Base-by-base conservation (phyloP, 64 coral and sea anemone genomes). In the Montipora sp. region DNA sequence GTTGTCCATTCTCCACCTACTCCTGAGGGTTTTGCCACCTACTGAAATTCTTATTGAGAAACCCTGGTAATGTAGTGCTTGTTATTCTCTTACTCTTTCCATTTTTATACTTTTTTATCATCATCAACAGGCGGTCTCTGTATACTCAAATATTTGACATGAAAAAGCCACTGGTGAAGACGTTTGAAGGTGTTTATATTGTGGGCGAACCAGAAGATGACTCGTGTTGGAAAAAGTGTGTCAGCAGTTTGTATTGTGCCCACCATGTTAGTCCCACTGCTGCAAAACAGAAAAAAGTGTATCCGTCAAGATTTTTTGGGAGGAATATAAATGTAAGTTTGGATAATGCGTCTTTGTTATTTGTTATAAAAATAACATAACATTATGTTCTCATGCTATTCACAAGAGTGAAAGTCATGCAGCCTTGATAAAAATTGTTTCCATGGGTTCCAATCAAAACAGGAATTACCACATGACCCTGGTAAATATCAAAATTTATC, bases 121-220 rank as follows among this genome's bases (percentile, higher is more conserved):
- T 57, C 60, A 7, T 8, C 83, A 77, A 73, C 84, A 97, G 95
- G 95, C 80, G 73, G 80, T 87, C 94, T 13, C 80, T 97, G 22
- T 97, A 97, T 48, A 72, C 75, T 78, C 90, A 89, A 92, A 84
- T 94, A 46, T 97, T 97, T 89, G 92, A 94, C 36, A 83, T 94
- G 92, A 83, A 47, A 18, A 97, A 90, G 86, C 73, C 90, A 20
- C 83, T 97, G 8, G 70, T 75, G 80, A 93, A 89, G 65, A 94
- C 88, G 83, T 53, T 51, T 21, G 90, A 93, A 59, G 96, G 96
- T 48, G 71, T 98, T 51, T 93, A 91, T 73, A 70, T 93, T 76
- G 67, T 81, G 70, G 49, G 24, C 53, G 96, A 93, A 22, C 78
- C 81, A 7, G 55, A 78, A 51, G 75, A 21, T 77, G 88, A 92